These are phyloP conservation scores for Conistra vaccinii DNA, from an alignment of 2,888 invertebrate species.

Conservation along the genomic window DNA sequence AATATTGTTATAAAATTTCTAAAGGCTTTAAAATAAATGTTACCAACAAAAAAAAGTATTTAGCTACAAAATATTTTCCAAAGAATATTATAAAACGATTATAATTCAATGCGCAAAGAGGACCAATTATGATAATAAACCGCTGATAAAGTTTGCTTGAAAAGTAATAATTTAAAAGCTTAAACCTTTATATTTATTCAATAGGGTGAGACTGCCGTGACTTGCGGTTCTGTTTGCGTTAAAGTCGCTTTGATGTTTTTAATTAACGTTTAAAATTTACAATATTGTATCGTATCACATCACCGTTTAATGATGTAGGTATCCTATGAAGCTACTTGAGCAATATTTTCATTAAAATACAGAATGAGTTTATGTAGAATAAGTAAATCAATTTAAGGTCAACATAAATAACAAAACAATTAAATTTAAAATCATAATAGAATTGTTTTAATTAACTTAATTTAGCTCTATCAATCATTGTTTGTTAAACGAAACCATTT, in stretches of 20 bases:
- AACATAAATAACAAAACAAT: background rate
- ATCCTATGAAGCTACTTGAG: background rate
- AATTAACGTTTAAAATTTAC: conserved; percentile 24
- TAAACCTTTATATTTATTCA: conserved; percentile 69
- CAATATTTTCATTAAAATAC: background rate
- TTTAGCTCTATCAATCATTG: conserved; percentile 15
- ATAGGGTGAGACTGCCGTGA: conserved; percentile 52
- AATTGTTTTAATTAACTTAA: too few species aligned
- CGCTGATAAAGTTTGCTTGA: conserved; percentile 67
- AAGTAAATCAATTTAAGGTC: background rate
- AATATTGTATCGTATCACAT: conserved; percentile 12
- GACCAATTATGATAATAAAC: conserved; percentile 70
- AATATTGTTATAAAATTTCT: conserved; percentile 15
- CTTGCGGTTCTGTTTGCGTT: conserved; percentile 49
- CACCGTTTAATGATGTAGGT: background rate
- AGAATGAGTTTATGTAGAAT: background rate
- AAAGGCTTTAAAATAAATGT: conserved; percentile 18
- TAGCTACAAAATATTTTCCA: conserved; percentile 35
- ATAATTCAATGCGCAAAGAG: conserved; percentile 63
- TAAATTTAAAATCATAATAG: conserved; percentile 4
- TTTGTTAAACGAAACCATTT: conserved; percentile 10
- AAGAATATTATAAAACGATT: conserved; percentile 58
- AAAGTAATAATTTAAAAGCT: conserved; percentile 69
- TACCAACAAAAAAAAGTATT: conserved; percentile 31
- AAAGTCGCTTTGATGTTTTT: conserved; percentile 38